Conservation (phyloP, 2,888 invertebrate genomes). For the Lepidonotus clava region DNA sequence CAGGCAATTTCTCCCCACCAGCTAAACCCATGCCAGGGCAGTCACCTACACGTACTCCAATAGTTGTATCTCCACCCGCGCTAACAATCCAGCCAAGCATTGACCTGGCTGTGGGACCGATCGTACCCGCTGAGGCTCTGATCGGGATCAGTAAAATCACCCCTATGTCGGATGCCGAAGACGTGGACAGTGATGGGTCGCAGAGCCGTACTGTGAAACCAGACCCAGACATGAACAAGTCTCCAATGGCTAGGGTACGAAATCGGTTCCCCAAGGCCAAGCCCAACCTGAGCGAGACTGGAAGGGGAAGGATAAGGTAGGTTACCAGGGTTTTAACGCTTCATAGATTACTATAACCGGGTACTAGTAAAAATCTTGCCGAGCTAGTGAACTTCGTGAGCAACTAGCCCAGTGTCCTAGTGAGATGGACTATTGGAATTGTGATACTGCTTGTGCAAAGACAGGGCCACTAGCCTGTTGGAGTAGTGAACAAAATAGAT, state of each 20-base stretch:
- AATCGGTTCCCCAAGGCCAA: slow-evolving; percentile 68
- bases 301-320: slow-evolving; percentile 59
- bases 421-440: no score
- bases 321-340: no score
- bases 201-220: not conserved
- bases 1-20: not conserved
- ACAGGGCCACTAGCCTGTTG: no score
- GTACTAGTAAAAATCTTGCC: no score
- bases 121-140: not conserved
- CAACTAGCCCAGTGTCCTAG: no score
- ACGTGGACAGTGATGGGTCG: not conserved
- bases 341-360: no score
- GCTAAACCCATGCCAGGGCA: not conserved
- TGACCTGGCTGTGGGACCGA: not conserved
- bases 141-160: not conserved
- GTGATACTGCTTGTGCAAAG: no score
- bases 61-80: not conserved
- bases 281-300: slow-evolving; percentile 67
- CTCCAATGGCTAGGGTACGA: slow-evolving; percentile 32
- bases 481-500: no score
- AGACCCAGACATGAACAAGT: not conserved
- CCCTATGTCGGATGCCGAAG: not conserved
- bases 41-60: not conserved
- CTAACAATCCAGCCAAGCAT: not conserved
- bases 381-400: no score